phyloP scores from a whole-genome alignment of 2,888 invertebrate species.

The Drosophila antonietae region DNA sequence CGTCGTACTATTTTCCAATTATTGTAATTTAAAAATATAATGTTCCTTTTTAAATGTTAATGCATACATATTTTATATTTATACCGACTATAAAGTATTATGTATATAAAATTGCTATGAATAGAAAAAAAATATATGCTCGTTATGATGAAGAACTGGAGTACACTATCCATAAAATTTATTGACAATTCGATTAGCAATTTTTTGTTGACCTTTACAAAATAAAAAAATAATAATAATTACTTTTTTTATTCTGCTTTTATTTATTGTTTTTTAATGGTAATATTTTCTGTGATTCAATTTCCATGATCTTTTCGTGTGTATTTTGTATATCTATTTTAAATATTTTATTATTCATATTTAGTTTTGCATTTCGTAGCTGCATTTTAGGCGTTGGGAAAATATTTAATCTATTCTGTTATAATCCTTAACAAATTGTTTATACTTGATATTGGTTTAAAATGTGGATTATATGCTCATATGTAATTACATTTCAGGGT shows the following conservation, averaged over 20 bases:
- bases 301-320: too few relatives aligned
- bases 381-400: conserved; percentile 60
- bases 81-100: conserved; percentile 20
- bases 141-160: background rate
- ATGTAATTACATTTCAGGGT: background rate
- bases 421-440: background rate
- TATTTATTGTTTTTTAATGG: too few relatives aligned
- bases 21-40: conserved; percentile 70
- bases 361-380: conserved; percentile 22
- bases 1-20: conserved; percentile 20
- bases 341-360: conserved; percentile 64
- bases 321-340: conserved; percentile 25
- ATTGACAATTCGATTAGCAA: too few relatives aligned
- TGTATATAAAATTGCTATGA: conserved; percentile 8
- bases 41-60: conserved; percentile 57
- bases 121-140: too few relatives aligned
- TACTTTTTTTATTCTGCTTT: too few relatives aligned
- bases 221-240: too few relatives aligned
- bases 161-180: background rate
- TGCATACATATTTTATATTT: conserved; percentile 60
- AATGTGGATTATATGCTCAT: background rate
- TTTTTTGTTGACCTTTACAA: too few relatives aligned
- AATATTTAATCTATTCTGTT: conserved; percentile 17
- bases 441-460: background rate
- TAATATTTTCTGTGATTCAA: too few relatives aligned